Evolutionary conservation across 2,113 vertebrate species (phyloP).

Genomic region (Hiodon alosoides): DNA sequence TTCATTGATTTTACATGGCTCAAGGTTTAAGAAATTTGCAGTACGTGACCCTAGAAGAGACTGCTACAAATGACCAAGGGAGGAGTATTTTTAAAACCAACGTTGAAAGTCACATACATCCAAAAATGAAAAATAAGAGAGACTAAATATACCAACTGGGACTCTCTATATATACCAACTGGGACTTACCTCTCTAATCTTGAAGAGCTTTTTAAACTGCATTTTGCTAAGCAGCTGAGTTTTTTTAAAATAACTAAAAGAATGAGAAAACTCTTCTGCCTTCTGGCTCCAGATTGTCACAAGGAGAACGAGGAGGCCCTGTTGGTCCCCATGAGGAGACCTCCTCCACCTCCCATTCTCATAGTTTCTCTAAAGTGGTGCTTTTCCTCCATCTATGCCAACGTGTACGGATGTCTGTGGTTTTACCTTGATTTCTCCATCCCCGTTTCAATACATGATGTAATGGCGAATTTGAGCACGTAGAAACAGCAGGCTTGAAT

Average conservation of each 20-base stretch:
- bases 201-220: slow-evolving; percentile 14
- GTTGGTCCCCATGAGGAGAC: slow-evolving; percentile 1
- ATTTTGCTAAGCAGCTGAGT: slow-evolving; percentile 3
- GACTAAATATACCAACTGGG: slow-evolving; percentile 2
- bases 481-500: slow-evolving; percentile 27
- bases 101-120: background rate
- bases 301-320: background rate
- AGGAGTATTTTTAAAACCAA: background rate
- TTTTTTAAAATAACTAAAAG: slow-evolving; percentile 10
- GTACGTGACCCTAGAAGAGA: background rate
- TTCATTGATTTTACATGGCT: slow-evolving; percentile 37
- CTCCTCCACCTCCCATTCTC: slow-evolving; percentile 23
- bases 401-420: slow-evolving; percentile 14
- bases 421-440: slow-evolving; percentile 16
- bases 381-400: slow-evolving; percentile 33
- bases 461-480: slow-evolving; percentile 14
- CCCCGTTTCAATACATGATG: slow-evolving; percentile 47
- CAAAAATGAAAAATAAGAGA: background rate
- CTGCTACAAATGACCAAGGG: background rate
- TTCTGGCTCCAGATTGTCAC: background rate
- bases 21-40: background rate
- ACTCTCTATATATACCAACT: slow-evolving; percentile 1
- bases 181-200: background rate
- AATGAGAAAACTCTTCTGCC: background rate
- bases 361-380: slow-evolving; percentile 22